Evolutionary conservation across 92 coral and sea anemone species (phyloP).

Genomic region (Plumapathes pennacea): DNA sequence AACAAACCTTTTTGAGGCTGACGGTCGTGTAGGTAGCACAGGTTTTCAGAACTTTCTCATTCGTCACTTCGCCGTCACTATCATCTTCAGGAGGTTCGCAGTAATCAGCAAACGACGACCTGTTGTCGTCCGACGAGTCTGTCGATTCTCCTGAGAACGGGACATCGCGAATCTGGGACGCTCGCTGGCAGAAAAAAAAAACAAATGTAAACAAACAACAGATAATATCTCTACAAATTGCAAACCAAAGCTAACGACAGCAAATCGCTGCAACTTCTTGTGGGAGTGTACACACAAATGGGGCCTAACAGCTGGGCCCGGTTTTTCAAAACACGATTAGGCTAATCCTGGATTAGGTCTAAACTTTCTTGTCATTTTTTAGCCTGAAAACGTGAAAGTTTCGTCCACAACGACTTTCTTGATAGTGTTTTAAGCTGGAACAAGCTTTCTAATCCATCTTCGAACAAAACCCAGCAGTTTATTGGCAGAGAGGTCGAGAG

Average conservation of each 20-base stretch:
- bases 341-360: not conserved
- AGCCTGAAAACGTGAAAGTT: too few species aligned
- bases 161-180: slow-evolving; percentile 82
- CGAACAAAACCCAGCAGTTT: too few species aligned
- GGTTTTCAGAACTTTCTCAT: slow-evolving; percentile 75
- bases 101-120: slow-evolving; percentile 41
- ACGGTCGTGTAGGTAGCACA: slow-evolving; percentile 97
- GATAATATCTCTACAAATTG: not conserved
- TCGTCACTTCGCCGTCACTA: slow-evolving; percentile 25
- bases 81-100: slow-evolving; percentile 55
- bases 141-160: slow-evolving; percentile 98
- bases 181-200: slow-evolving; percentile 51
- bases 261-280: not conserved
- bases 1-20: slow-evolving; percentile 95
- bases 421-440: too few species aligned
- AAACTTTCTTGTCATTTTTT: not conserved
- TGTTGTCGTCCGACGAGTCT: slow-evolving; percentile 94
- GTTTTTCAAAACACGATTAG: not conserved
- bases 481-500: too few species aligned
- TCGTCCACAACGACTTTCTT: too few species aligned
- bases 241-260: not conserved
- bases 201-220: not conserved
- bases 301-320: not conserved
- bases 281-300: not conserved
- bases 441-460: too few species aligned